Conservation (phyloP, 2,797 vertebrate genomes). For the Phataginus tricuspis region DNA sequence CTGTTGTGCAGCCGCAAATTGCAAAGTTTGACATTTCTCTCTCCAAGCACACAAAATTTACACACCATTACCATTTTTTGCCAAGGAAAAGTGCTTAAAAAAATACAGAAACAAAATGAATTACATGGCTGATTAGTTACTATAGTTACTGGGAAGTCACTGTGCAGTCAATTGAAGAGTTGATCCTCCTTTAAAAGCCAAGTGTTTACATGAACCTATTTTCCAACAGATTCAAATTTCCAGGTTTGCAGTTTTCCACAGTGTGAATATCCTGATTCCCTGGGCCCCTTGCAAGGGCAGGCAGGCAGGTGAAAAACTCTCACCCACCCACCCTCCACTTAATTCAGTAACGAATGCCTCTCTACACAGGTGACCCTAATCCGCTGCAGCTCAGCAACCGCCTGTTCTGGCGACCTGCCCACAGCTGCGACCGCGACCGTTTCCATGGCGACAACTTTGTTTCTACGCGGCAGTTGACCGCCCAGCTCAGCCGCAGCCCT, state of each 20-base stretch:
- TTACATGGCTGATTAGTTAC: not conserved
- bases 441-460: conserved; percentile 72
- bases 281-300: not conserved
- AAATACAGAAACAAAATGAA: conserved; percentile 46
- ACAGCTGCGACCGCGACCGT: not conserved
- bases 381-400: not conserved
- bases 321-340: not conserved
- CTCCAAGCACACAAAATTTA: not conserved
- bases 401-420: not conserved
- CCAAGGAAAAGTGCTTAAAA: conserved; percentile 39
- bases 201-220: conserved; percentile 3
- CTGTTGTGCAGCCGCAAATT: not conserved
- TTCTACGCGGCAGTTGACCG: not conserved
- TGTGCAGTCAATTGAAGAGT: not conserved
- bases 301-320: not conserved
- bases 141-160: conserved; percentile 24
- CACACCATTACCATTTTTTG: not conserved
- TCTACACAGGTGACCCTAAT: not conserved
- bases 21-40: conserved; percentile 23
- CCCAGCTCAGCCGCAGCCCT: not conserved
- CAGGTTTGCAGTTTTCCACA: not conserved
- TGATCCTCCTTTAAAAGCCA: not conserved
- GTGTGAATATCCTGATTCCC: conserved; percentile 19
- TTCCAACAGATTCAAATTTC: not conserved
- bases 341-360: not conserved